Base-by-base conservation (phyloP, 2,888 invertebrate species). In the Dryomyza anilis region DNA sequence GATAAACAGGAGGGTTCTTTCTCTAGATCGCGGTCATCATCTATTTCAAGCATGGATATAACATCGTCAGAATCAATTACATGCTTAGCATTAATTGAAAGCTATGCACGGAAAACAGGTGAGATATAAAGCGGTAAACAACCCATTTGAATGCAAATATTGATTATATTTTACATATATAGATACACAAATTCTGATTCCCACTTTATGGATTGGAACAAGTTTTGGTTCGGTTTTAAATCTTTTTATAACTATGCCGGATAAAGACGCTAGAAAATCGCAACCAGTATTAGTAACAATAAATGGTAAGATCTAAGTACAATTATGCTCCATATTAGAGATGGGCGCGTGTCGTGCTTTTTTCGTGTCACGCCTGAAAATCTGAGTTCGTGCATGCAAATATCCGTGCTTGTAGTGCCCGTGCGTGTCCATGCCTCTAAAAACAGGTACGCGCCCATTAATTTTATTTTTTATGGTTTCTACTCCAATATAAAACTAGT, bases 201-300 rank as follows among this genome's bases (percentile, higher is more conserved):
- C 98, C 73, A 96, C 96, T 75, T 86, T 99, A 72, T 99, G 98
- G 98, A 91, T 98, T 77, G 98, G 99, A 77, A 98, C 98, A 73
- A 96, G 95, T 84, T 88, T 95, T 76, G 99, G 99, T 76, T 96
- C 98, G 66, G 94, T 97, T 81, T 88, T 98, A 78, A 95, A 96
- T 70, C 90, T 98, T 84, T 90, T 93, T 83, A 89, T 98, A 80
- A 91, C 89, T 81, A 90, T 93, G 73, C 89, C 92, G 67, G 90
- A 92, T 77, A 86, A 90, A 61, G 95, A 96, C 82, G 87, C 88
- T 72, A 86, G 95, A 78, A 89, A 91, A 80, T 89, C 92, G 71
- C 94, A 95, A 81, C 93, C 94, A 61, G 93, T 95, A 73, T 90
- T 92, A 77, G 90, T 96, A 74, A 91, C 95, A 79, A 92, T 95